Evolutionary conservation across 1,140 invertebrate genomes (phyloP), one percentile per base, ranked within the genome.

Genomic region (Mamestra configurata): DNA sequence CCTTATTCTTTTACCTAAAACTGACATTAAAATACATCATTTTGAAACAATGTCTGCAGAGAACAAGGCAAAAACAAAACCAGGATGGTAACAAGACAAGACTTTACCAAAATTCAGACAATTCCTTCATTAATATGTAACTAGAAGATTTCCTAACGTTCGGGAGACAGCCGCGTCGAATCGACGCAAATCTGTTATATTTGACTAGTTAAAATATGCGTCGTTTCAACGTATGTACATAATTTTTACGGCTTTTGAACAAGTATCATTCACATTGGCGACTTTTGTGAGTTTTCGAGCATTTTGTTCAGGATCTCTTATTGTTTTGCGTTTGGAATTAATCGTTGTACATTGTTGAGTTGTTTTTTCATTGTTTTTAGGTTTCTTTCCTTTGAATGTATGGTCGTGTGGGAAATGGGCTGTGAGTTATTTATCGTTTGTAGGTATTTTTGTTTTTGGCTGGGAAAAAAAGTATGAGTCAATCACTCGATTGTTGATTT

Each of bases 111-210:
- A 73, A 73, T 71, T 57, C 20, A 22, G 37, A 81, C 71, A 84
- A 77, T 55, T 20, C 61, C 20, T 37, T 68, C 75, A 77, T 68
- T 66, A 20, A 77, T 55, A 77, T 66, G 22, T 24, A 66, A 57
- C 46, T 79, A 31, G 57, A 78, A 64, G 77, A 43, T 82, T 72
- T 79, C 79, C 27, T 46, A 64, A 24, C 43, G 43, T 5, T 49
- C 43, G 64, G 70, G 13, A 77, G 87, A 89, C 83, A 76, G 70
- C 79, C 90, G 88, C 84, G 81, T 82, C 90, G 81, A 91, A 92
- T 88, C 66, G 53, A 53, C 80, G 86, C 82, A 88, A 87, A 92
- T 90, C 86, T 76, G 84, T 90, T 88, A 89, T 89, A 80, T 83
- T 81, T 88, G 86, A 81, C 85, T 83, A 86, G 81, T 86, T 83